phyloP scores from a whole-genome alignment of 2,888 invertebrate species.

The Patella pellucida region DNA sequence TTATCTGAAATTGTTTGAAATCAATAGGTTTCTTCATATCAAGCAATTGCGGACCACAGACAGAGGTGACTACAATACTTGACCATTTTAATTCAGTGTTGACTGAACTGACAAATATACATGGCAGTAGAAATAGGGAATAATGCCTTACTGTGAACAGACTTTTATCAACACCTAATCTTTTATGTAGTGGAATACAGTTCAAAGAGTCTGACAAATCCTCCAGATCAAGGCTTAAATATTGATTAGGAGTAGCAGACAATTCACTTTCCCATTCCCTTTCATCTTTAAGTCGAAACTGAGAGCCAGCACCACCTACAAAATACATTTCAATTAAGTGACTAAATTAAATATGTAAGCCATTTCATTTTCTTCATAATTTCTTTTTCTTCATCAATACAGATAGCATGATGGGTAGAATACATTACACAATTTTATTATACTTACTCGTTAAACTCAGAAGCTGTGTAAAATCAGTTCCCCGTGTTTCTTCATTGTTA shows the following conservation, averaged over 20 bases:
- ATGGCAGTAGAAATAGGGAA: too few relatives aligned
- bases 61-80: too few relatives aligned
- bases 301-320: constrained; percentile 44
- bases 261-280: constrained; percentile 45
- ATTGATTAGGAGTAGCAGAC: constrained; percentile 19
- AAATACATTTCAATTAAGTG: not conserved
- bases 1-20: too few relatives aligned
- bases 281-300: constrained; percentile 54
- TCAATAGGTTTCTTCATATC: too few relatives aligned
- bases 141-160: constrained; percentile 43
- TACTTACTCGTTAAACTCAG: constrained; percentile 24
- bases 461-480: constrained; percentile 47
- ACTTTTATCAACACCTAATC: constrained; percentile 40
- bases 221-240: constrained; percentile 38
- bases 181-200: constrained; percentile 48
- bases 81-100: too few relatives aligned
- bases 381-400: too few relatives aligned
- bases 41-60: too few relatives aligned
- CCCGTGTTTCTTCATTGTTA: constrained; percentile 31
- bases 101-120: too few relatives aligned
- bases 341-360: not conserved
- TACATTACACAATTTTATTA: not conserved
- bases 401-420: too few relatives aligned
- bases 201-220: constrained; percentile 39
- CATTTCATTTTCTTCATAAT: too few relatives aligned